Percentiles rank a stretch among this genome's conserved stretches.
These are phyloP conservation scores for Planococcus citri DNA, from an alignment of 1,140 invertebrate genomes.

Conservation along the genomic window DNA sequence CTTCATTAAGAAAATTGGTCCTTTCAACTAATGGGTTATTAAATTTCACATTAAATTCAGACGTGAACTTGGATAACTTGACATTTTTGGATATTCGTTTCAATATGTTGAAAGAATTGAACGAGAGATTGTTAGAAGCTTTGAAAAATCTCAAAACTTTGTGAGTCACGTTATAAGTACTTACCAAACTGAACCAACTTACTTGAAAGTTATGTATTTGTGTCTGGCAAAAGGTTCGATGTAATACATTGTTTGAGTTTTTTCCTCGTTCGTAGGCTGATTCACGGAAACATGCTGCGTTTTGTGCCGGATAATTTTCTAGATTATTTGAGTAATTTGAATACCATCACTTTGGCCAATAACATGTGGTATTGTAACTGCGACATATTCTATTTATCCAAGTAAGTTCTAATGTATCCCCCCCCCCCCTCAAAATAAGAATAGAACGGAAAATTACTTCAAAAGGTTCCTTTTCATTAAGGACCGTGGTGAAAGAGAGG, in stretches of 20 bases:
- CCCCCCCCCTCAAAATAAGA: no score
- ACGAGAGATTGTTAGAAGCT: not conserved
- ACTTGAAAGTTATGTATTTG: no score
- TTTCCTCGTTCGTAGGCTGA: not conserved
- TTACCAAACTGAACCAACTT: no score
- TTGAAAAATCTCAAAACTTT: not conserved
- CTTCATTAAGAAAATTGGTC: not conserved
- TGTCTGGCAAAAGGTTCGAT: no score
- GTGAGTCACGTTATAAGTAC: not conserved
- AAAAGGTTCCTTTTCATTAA: no score
- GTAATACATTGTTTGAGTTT: not conserved
- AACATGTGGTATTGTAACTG: not conserved
- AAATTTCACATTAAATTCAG: not conserved
- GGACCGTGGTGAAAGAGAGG: no score
- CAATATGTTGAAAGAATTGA: not conserved
- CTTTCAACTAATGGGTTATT: not conserved
- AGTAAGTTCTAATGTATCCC: not conserved
- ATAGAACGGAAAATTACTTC: no score
- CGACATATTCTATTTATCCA: not conserved
- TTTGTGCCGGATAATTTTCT: not conserved
- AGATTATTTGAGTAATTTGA: not conserved
- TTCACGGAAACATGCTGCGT: not conserved
- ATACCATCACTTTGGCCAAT: not conserved
- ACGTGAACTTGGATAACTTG: not conserved
- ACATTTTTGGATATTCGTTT: not conserved